Evolutionary conservation across 1,140 invertebrate species (phyloP).

Genomic region (Mesaphorura yosii): DNA sequence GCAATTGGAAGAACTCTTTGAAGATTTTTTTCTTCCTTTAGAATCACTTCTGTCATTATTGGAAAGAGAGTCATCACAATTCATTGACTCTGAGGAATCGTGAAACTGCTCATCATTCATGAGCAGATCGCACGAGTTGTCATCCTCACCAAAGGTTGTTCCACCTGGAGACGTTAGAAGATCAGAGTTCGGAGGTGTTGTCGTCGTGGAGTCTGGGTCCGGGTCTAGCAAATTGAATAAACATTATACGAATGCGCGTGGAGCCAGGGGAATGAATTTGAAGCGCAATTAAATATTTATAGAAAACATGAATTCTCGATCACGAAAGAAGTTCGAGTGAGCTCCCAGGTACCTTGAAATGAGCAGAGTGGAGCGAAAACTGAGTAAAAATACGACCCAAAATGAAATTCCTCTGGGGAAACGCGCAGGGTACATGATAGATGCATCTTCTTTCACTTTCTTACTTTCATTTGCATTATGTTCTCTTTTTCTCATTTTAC

Average conservation of each 20-base stretch:
- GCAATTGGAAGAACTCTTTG: constrained; percentile 28
- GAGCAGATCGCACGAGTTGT: constrained; percentile 29
- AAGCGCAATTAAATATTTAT: too few relatives aligned
- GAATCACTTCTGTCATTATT: constrained; percentile 24
- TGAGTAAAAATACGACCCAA: too few relatives aligned
- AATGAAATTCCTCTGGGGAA: too few relatives aligned
- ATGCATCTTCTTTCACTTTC: too few relatives aligned
- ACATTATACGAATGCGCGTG: neutral
- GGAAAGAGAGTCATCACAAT: constrained; percentile 30
- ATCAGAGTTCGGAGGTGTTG: constrained; percentile 35
- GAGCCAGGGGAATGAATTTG: neutral
- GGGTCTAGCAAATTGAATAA: constrained; percentile 16
- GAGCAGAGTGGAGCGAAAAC: too few relatives aligned
- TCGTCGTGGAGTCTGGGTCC: constrained; percentile 36
- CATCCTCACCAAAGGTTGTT: constrained; percentile 22
- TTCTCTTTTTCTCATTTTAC: too few relatives aligned
- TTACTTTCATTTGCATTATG: too few relatives aligned
- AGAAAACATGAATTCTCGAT: too few relatives aligned
- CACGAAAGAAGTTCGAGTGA: too few relatives aligned
- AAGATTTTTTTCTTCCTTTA: constrained; percentile 30
- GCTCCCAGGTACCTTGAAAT: too few relatives aligned
- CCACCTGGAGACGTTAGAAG: constrained; percentile 29
- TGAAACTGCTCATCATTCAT: constrained; percentile 28
- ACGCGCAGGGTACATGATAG: too few relatives aligned
- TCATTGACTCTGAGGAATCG: constrained; percentile 29